These are phyloP conservation scores for Pyrrhura leucotis DNA, from an alignment of 2,797 vertebrate species.

Conservation along the genomic window DNA sequence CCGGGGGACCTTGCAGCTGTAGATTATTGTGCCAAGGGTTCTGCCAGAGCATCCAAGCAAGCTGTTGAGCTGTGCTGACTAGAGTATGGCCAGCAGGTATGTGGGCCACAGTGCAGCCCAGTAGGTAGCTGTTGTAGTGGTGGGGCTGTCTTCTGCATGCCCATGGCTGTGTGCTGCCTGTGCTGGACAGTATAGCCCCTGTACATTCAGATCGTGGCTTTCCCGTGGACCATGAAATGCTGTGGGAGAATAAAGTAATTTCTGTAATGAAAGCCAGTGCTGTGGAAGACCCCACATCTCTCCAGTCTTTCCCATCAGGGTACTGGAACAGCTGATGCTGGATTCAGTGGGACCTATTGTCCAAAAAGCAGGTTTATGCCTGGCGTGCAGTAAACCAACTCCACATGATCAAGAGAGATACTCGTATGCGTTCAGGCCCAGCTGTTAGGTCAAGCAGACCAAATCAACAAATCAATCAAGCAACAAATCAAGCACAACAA, in stretches of 20 bases:
- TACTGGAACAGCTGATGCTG: neutral
- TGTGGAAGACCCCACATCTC: neutral
- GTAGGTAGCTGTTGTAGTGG: neutral
- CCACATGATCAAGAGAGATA: neutral
- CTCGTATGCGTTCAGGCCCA: neutral
- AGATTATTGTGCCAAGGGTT: neutral
- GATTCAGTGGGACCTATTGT: neutral
- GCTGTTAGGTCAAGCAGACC: neutral
- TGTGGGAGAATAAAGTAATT: neutral
- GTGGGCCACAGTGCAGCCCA: neutral
- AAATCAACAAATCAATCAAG: too few relatives aligned
- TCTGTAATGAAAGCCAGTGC: neutral
- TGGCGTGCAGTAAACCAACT: neutral
- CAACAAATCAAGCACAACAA: neutral
- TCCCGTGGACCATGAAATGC: neutral
- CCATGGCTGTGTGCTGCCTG: neutral
- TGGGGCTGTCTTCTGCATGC: neutral
- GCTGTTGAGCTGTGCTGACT: neutral
- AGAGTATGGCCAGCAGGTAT: neutral
- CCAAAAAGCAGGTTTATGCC: neutral
- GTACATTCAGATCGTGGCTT: neutral
- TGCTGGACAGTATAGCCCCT: neutral
- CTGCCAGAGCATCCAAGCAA: neutral
- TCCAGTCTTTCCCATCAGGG: neutral
- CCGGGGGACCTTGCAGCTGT: neutral